phyloP scores from a whole-genome alignment of 2,113 vertebrate species.

The Chionomys nivalis region DNA sequence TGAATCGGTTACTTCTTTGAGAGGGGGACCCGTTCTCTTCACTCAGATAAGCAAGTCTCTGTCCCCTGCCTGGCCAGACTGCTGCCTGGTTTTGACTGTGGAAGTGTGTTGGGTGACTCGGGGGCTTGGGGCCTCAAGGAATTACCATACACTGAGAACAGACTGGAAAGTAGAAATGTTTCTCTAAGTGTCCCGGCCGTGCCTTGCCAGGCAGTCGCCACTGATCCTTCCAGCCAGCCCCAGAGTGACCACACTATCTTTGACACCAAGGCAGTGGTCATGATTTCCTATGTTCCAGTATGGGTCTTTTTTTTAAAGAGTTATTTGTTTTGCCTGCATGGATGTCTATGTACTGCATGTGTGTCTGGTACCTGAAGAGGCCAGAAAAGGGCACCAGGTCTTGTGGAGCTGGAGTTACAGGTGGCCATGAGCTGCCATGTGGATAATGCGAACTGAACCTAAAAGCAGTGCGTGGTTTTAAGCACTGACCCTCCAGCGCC shows the following conservation, averaged over 20 bases:
- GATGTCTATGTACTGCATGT: neutral
- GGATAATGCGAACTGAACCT: neutral
- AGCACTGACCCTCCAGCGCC: neutral
- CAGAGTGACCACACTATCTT: neutral
- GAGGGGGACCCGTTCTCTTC: neutral
- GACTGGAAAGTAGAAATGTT: neutral
- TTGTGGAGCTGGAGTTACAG: neutral
- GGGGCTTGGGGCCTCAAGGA: neutral
- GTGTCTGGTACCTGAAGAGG: neutral
- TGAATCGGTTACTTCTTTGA: neutral
- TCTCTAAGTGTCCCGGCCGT: no score
- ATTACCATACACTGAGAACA: neutral
- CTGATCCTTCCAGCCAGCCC: neutral
- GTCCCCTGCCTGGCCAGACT: neutral
- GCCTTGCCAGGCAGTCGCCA: rapidly evolving
- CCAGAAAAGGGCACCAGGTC: neutral
- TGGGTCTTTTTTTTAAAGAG: neutral
- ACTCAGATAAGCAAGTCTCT: no score
- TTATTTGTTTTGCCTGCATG: neutral
- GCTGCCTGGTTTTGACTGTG: neutral
- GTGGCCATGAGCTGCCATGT: neutral
- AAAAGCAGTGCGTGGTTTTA: neutral
- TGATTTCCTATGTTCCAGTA: neutral
- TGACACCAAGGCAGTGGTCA: neutral
- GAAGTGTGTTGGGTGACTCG: neutral